Evolutionary conservation across 2,888 invertebrate species (phyloP).

Genomic region (Calliscelio sp.): DNA sequence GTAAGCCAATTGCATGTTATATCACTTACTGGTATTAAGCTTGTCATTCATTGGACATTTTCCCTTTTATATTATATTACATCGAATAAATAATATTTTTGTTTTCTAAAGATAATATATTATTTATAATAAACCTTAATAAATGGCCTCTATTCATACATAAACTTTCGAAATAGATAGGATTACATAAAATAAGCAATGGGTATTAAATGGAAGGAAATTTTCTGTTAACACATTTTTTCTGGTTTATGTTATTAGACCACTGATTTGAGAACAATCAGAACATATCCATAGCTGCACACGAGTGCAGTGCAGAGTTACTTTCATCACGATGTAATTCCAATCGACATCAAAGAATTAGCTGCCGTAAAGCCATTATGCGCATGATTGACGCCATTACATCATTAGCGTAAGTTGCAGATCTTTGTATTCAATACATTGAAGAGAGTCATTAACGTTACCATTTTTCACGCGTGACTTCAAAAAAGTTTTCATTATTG

Average conservation of each 20-base stretch:
- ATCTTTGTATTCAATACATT: slow-evolving; percentile 65
- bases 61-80: too few relatives aligned
- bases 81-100: too few relatives aligned
- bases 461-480: slow-evolving; percentile 64
- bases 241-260: slow-evolving; percentile 36
- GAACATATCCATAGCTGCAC: slow-evolving; percentile 44
- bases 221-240: slow-evolving; percentile 12
- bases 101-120: too few relatives aligned
- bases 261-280: slow-evolving; percentile 61
- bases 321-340: slow-evolving; percentile 73
- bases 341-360: slow-evolving; percentile 73
- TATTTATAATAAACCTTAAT: too few relatives aligned
- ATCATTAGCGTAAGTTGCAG: slow-evolving; percentile 70
- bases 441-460: slow-evolving; percentile 67
- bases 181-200: too few relatives aligned
- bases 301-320: slow-evolving; percentile 51
- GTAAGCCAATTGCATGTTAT: too few relatives aligned
- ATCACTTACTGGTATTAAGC: too few relatives aligned
- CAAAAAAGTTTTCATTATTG: slow-evolving; percentile 48
- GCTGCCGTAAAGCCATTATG: slow-evolving; percentile 71
- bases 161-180: too few relatives aligned
- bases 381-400: slow-evolving; percentile 73
- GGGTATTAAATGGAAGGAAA: slow-evolving; percentile 3
- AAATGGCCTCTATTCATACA: too few relatives aligned
- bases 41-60: too few relatives aligned